Base-by-base conservation (phyloP, 2,113 vertebrate genomes). In the Sorex araneus region DNA sequence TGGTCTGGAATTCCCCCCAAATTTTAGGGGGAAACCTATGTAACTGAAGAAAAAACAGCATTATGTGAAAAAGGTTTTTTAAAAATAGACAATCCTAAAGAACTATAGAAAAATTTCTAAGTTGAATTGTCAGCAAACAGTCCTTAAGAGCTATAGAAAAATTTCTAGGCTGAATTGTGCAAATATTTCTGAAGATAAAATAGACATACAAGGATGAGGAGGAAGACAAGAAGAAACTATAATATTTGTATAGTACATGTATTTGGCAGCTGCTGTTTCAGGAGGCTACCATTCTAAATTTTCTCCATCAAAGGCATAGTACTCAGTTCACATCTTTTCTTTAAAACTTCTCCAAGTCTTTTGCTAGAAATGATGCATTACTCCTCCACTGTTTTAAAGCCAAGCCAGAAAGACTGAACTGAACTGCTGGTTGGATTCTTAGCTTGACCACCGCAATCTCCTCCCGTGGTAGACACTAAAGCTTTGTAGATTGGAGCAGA, bases 1-100 rank as follows among this genome's bases (percentile, higher is more conserved):
- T 98, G 98, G 97, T 97, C 97, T 97, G 97, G 98, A 98, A 98
- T 98, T 50, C 47, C 97, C 97, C 95, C 97, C 97, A 97, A 98
- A 98, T 98, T 98, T 96, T 84, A 43, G 70, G n/a, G 69, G 7
- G 25, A 84, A 80, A 60, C 47, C 57, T 84, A 23, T 63, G 81
- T 96, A 96, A 96, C 93, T 73, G 76, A 96, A 94, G 95, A 97
- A 97, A 79, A 66, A 66, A 11, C 28, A 66, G 18, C 19, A 66
- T 66, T 66, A 30, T 23, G 4, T 60, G 57, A 23, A 60, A 60
- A 60, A 60, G 57, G 2, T 21, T 60, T 60, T 21, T 60, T 60
- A 21, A 21, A 21, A 19, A 60, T 60, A 60, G 18, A 23, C 18
- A 60, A 23, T 60, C 6, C 18, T 60, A 60, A 23, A 60, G 57